Conservation (phyloP, 1,140 invertebrate species). For the Dreissena rostriformis region DNA sequence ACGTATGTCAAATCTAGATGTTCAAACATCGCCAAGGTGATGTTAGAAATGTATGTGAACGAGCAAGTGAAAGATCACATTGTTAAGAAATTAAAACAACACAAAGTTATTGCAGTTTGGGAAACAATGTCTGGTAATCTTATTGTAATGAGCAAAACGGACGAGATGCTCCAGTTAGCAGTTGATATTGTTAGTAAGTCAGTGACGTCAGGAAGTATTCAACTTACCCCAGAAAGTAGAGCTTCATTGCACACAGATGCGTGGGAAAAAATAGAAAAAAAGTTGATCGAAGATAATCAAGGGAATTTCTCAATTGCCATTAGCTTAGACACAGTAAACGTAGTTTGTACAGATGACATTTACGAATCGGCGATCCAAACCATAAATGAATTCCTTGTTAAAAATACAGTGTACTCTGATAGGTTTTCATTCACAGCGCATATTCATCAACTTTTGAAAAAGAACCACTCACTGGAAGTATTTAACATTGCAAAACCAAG, state of each 20-base stretch:
- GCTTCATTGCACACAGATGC: conserved; percentile 5
- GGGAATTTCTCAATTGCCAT: background rate
- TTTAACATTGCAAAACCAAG: background rate
- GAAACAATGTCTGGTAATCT: background rate
- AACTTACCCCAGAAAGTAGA: background rate
- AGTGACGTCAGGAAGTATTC: background rate
- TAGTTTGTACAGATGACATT: conserved; percentile 41
- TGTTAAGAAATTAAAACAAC: conserved; percentile 32
- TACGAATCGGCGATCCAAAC: background rate
- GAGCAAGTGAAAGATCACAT: conserved; percentile 24
- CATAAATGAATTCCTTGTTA: conserved; percentile 1
- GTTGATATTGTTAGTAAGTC: background rate
- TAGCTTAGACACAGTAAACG: background rate
- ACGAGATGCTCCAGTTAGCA: background rate
- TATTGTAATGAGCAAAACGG: conserved; percentile 1
- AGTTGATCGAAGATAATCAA: background rate
- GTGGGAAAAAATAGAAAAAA: background rate
- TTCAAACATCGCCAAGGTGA: background rate
- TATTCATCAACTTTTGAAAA: conserved; percentile 8
- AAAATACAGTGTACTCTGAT: background rate
- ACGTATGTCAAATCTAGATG: background rate
- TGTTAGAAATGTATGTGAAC: background rate
- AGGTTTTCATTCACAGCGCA: background rate
- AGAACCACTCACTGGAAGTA: conserved; percentile 5
- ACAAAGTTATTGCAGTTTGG: conserved; percentile 26